Conservation (phyloP, 2,888 invertebrate genomes). For the Dinocampus coccinellae region DNA sequence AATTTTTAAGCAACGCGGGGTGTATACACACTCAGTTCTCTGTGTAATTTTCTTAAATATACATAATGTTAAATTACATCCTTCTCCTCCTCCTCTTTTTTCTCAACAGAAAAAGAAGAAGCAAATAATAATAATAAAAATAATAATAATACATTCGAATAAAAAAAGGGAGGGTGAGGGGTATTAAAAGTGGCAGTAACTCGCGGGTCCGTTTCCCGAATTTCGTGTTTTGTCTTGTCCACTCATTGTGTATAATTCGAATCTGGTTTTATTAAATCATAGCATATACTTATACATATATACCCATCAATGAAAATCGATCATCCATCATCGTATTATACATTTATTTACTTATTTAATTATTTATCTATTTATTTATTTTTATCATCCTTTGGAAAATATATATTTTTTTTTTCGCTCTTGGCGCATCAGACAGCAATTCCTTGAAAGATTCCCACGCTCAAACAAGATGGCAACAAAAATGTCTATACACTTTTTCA, state of each 20-base stretch:
- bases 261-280: not conserved
- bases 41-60: not conserved
- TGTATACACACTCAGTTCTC: not conserved
- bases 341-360: too few species aligned
- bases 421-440: not conserved
- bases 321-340: too few species aligned
- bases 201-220: not conserved
- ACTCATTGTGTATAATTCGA: not conserved
- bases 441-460: slow-evolving; percentile 18
- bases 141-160: not conserved
- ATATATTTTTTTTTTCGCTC: not conserved
- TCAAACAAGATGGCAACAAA: not conserved
- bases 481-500: not conserved
- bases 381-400: not conserved
- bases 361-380: too few species aligned
- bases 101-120: too few species aligned
- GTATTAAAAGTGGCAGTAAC: not conserved
- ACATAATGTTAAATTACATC: not conserved
- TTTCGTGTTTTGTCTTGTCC: not conserved
- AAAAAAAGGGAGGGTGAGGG: not conserved
- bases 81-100: too few species aligned
- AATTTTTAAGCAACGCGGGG: not conserved
- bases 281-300: not conserved
- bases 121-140: not conserved
- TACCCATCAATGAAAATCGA: not conserved